phyloP scores from a whole-genome alignment of 2,113 vertebrate species.

The Rallus limicola region DNA sequence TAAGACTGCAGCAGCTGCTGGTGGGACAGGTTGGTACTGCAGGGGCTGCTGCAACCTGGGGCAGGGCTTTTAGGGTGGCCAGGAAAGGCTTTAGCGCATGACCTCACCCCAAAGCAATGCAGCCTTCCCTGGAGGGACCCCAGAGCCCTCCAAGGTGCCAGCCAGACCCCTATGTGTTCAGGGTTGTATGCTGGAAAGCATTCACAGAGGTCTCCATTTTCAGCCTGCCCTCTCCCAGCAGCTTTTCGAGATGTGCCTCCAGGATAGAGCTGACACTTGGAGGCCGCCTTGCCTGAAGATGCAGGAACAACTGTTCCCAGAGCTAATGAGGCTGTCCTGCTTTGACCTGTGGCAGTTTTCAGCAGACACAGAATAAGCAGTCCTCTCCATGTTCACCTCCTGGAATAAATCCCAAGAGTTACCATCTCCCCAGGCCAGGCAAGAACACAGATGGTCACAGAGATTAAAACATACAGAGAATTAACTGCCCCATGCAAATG shows the following conservation, averaged over 20 bases:
- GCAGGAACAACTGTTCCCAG: not conserved
- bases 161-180: not conserved
- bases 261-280: fast-evolving
- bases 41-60: not conserved
- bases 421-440: not conserved
- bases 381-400: not conserved
- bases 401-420: conserved; percentile 57
- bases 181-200: not conserved
- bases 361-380: conserved; percentile 15
- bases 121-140: not conserved
- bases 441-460: conserved; percentile 57
- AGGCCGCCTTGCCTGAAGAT: not conserved
- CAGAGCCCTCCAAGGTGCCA: not conserved
- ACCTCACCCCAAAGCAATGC: not conserved
- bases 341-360: conserved; percentile 11
- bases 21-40: not conserved
- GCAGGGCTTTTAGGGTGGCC: not conserved
- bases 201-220: not conserved
- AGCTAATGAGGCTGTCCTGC: conserved; percentile 5
- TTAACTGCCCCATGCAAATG: conserved; percentile 53
- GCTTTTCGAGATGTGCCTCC: not conserved
- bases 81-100: not conserved
- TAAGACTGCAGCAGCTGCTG: not conserved
- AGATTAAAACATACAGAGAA: conserved; percentile 62
- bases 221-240: not conserved